phyloP scores from a whole-genome alignment of 2,888 invertebrate genomes.

The Netelia inedita region DNA sequence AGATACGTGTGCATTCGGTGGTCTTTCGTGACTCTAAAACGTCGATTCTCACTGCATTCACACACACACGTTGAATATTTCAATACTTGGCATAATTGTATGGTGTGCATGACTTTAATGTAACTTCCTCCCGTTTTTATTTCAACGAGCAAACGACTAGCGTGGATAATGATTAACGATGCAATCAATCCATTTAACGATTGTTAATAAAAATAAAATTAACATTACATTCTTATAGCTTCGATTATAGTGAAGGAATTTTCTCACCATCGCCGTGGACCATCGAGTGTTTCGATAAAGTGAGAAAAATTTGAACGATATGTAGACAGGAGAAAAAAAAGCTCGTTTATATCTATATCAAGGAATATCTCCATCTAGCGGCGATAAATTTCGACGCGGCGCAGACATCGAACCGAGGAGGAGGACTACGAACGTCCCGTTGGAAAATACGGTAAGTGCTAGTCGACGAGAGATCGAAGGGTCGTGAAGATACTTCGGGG shows the following conservation, averaged over 20 bases:
- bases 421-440: conserved; percentile 38
- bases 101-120: neutral
- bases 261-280: conserved; percentile 32
- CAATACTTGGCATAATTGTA: neutral
- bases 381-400: conserved; percentile 69
- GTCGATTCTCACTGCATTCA: conserved; percentile 33
- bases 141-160: neutral
- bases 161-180: neutral
- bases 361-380: conserved; percentile 52
- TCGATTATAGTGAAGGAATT: conserved; percentile 22
- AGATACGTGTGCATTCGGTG: neutral
- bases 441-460: conserved; percentile 73
- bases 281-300: conserved; percentile 2
- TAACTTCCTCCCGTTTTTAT: neutral
- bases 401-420: conserved; percentile 1
- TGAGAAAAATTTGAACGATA: neutral
- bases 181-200: neutral
- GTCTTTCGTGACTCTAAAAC: neutral
- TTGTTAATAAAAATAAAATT: neutral
- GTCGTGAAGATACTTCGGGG: conserved; percentile 50
- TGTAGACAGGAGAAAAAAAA: neutral
- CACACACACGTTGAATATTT: conserved; percentile 17
- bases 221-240: neutral
- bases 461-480: conserved; percentile 72
- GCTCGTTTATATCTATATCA: neutral